Conservation (phyloP, 1,140 invertebrate species). For the Drosophila erecta region DNA sequence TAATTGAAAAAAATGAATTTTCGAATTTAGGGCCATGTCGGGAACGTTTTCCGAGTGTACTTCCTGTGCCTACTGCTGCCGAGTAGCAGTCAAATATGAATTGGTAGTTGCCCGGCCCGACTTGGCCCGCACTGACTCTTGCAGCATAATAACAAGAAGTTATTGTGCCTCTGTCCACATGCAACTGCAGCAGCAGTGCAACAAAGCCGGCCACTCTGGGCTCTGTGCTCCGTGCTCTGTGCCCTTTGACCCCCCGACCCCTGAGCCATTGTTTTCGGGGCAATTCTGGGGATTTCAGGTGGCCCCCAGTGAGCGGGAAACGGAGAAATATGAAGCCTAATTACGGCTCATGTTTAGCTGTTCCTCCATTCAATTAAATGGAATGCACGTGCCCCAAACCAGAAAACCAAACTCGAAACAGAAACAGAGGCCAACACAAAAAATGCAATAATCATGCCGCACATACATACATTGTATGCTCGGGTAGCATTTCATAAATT, state of each 20-base stretch:
- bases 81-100: conserved; percentile 81
- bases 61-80: conserved; percentile 59
- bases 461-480: conserved; percentile 17
- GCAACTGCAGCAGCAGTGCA: conserved; percentile 59
- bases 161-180: conserved; percentile 64
- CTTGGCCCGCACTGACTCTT: conserved; percentile 45
- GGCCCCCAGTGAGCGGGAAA: conserved; percentile 43
- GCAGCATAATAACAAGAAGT: conserved; percentile 78
- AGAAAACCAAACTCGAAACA: conserved; percentile 14
- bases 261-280: conserved; percentile 38
- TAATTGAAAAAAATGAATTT: too few species aligned
- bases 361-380: conserved; percentile 73
- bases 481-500: conserved; percentile 56
- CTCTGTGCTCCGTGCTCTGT: not conserved
- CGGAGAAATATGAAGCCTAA: conserved; percentile 57
- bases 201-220: conserved; percentile 18
- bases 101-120: conserved; percentile 51
- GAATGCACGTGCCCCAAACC: conserved; percentile 56
- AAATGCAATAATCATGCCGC: conserved; percentile 52
- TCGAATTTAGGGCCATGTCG: too few species aligned
- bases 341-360: conserved; percentile 56
- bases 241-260: not conserved
- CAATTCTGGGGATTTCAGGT: conserved; percentile 44
- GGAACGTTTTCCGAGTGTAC: not conserved
- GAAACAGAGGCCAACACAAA: conserved; percentile 16